phyloP scores from a whole-genome alignment of 2,797 vertebrate genomes.

The Enoplosus armatus region DNA sequence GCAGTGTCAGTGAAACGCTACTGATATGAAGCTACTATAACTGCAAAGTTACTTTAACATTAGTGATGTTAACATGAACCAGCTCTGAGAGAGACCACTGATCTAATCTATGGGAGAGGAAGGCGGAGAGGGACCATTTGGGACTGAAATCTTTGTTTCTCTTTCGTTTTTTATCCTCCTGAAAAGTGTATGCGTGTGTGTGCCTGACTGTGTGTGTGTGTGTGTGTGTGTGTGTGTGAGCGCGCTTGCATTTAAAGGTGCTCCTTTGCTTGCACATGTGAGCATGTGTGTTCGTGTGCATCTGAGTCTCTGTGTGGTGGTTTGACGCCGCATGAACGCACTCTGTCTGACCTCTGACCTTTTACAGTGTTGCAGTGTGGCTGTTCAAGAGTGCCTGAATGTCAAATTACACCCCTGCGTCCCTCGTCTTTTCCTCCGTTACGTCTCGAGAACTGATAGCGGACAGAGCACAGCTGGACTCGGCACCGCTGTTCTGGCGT shows the following conservation, averaged over 20 bases:
- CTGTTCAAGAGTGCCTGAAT: slow-evolving; percentile 78
- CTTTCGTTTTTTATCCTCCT: slow-evolving; percentile 56
- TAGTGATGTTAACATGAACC: slow-evolving; percentile 63
- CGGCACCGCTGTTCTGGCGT: slow-evolving; percentile 21
- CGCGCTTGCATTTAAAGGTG: slow-evolving; percentile 63
- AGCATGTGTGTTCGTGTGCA: slow-evolving; percentile 66
- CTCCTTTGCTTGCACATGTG: slow-evolving; percentile 68
- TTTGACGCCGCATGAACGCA: slow-evolving; percentile 70
- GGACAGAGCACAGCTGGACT: slow-evolving; percentile 58
- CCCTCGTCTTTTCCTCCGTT: slow-evolving; percentile 30
- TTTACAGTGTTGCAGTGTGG: slow-evolving; percentile 73
- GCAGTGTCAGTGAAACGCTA: slow-evolving; percentile 69
- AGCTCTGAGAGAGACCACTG: slow-evolving; percentile 61
- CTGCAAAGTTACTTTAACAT: slow-evolving; percentile 69
- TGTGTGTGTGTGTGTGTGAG: slow-evolving; percentile 35
- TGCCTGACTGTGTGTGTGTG: slow-evolving; percentile 30
- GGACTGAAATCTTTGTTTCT: slow-evolving; percentile 56
- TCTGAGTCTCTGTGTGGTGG: slow-evolving; percentile 68
- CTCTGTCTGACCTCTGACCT: slow-evolving; percentile 71
- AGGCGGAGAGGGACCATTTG: slow-evolving; percentile 47
- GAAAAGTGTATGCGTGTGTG: slow-evolving; percentile 38
- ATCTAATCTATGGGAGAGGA: slow-evolving; percentile 40
- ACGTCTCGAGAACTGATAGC: slow-evolving; percentile 55
- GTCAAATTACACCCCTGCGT: slow-evolving; percentile 45
- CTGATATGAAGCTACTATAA: slow-evolving; percentile 72